phyloP scores from a whole-genome alignment of 1,140 invertebrate genomes.

The Drosophila pectinifera region DNA sequence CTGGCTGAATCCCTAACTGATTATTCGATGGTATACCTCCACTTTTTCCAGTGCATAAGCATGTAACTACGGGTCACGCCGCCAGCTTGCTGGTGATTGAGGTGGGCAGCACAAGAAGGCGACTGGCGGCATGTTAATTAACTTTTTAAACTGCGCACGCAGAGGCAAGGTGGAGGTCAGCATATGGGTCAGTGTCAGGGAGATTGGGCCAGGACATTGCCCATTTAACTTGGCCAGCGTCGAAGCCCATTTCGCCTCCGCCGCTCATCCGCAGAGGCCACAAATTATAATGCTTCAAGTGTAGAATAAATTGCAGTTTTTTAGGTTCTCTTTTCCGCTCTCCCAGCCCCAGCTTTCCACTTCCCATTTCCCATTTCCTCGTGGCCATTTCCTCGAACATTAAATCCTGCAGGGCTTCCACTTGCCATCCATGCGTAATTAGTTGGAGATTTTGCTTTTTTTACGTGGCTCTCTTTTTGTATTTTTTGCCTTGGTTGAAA shows the following conservation, averaged over 20 bases:
- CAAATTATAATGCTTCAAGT: conserved; percentile 83
- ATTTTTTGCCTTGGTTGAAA: conserved; percentile 55
- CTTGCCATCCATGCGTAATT: conserved; percentile 82
- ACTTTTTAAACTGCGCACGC: conserved; percentile 74
- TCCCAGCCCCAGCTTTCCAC: conserved; percentile 3
- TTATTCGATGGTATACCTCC: too few species aligned
- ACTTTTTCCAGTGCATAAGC: conserved; percentile 11
- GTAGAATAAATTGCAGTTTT: conserved; percentile 77
- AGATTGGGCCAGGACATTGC: conserved; percentile 22
- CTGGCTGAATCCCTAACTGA: too few species aligned
- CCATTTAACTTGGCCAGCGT: conserved; percentile 71
- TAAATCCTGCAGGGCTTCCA: conserved; percentile 62
- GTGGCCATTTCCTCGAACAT: conserved; percentile 46
- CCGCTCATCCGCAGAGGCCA: conserved; percentile 54
- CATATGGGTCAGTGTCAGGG: conserved; percentile 59
- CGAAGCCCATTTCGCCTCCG: conserved; percentile 52
- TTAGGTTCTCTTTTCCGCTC: conserved; percentile 18
- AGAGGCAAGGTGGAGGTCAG: conserved; percentile 36
- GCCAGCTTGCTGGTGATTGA: conserved; percentile 46
- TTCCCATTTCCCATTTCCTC: conserved; percentile 47
- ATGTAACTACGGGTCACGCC: conserved; percentile 29
- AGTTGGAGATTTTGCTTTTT: conserved; percentile 66
- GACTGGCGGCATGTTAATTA: conserved; percentile 72
- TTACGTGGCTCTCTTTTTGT: conserved; percentile 8
- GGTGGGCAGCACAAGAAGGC: conserved; percentile 38